phyloP scores from a whole-genome alignment of 2,888 invertebrate genomes.

The Elysia crispata region DNA sequence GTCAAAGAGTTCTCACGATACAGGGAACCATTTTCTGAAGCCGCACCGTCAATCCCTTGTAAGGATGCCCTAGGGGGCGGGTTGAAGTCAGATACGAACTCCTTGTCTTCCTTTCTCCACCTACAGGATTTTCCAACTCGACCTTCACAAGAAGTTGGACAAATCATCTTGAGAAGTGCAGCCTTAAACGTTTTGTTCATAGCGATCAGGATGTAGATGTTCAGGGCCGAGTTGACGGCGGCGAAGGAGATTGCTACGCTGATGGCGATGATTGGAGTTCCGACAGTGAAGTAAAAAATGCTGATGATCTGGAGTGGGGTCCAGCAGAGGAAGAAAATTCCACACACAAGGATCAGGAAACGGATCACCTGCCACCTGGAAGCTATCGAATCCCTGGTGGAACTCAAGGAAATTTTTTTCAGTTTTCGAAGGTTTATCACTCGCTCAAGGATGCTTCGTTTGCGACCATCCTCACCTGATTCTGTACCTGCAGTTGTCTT shows the following conservation, averaged over 20 bases:
- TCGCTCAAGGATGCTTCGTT: background rate
- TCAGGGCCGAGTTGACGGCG: slow-evolving; percentile 12
- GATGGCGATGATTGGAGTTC: background rate
- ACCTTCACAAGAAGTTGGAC: background rate
- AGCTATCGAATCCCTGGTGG: background rate
- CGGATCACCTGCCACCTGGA: slow-evolving; percentile 30
- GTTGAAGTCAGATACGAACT: background rate
- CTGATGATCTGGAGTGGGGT: background rate
- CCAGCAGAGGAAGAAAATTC: slow-evolving; percentile 29
- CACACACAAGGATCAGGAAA: slow-evolving; percentile 32
- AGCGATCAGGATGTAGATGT: slow-evolving; percentile 7
- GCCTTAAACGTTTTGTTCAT: slow-evolving; percentile 23
- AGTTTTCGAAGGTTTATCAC: background rate
- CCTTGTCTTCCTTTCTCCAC: background rate
- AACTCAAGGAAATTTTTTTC: background rate
- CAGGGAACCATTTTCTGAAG: no score
- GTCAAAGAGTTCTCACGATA: no score
- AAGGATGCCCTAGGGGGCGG: no score
- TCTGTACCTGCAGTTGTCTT: no score
- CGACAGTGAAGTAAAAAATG: background rate
- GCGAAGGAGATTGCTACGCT: slow-evolving; percentile 6
- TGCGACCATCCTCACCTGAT: no score
- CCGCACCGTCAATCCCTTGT: background rate
- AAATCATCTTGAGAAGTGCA: background rate
- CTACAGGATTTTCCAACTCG: no score